These are phyloP conservation scores for Pogonus chalceus DNA, from an alignment of 1,140 invertebrate genomes.

Conservation along the genomic window DNA sequence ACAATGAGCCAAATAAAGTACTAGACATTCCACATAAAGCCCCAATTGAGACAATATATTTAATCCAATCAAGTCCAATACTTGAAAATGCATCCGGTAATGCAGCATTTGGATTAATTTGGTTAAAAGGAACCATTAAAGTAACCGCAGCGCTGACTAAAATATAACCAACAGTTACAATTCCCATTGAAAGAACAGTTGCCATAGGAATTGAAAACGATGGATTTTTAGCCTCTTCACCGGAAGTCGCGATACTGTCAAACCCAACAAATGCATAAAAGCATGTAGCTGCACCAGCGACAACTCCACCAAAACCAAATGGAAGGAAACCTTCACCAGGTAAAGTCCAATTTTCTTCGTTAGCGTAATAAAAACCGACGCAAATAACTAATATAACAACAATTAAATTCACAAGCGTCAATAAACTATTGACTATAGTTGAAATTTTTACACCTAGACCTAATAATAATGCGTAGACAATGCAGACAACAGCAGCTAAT, in stretches of 20 bases:
- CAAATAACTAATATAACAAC: slow-evolving; percentile 67
- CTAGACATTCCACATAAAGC: slow-evolving; percentile 85
- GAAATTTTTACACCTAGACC: slow-evolving; percentile 81
- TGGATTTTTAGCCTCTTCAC: slow-evolving; percentile 78
- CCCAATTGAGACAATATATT: slow-evolving; percentile 77
- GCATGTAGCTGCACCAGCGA: slow-evolving; percentile 75
- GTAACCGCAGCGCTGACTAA: slow-evolving; percentile 74
- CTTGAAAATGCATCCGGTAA: slow-evolving; percentile 73
- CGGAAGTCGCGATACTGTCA: slow-evolving; percentile 78
- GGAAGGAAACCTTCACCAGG: slow-evolving; percentile 58
- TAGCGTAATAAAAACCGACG: slow-evolving; percentile 70
- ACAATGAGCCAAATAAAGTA: slow-evolving; percentile 74
- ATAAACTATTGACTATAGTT: slow-evolving; percentile 67
- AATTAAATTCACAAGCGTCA: slow-evolving; percentile 66
- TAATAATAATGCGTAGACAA: slow-evolving; percentile 59
- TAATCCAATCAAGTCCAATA: slow-evolving; percentile 68
- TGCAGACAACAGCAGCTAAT: slow-evolving; percentile 64
- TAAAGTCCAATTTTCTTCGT: slow-evolving; percentile 68
- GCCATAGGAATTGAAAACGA: slow-evolving; percentile 69
- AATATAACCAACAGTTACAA: slow-evolving; percentile 70
- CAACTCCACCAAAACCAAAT: slow-evolving; percentile 64
- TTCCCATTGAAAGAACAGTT: slow-evolving; percentile 65
- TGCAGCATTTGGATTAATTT: slow-evolving; percentile 65
- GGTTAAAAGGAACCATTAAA: slow-evolving; percentile 69
- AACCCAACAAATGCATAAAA: slow-evolving; percentile 86